Evolutionary conservation across 2,113 vertebrate genomes (phyloP).

Genomic region (Sialia sialis): DNA sequence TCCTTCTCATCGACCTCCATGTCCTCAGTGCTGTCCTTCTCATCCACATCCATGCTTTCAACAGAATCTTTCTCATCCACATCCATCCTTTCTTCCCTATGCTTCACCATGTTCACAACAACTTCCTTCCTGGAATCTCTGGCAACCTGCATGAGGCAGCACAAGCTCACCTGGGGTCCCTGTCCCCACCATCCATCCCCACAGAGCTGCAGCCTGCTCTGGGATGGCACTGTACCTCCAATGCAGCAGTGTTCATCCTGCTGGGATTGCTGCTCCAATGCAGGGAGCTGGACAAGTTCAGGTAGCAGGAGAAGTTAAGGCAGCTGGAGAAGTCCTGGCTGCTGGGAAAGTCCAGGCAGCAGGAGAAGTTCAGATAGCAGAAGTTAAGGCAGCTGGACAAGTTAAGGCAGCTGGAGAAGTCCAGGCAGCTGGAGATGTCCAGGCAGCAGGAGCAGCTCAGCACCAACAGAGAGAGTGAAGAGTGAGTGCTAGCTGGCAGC

Average conservation of each 20-base stretch:
- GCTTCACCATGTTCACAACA: neutral
- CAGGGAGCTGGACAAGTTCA: neutral
- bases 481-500: fast-evolving
- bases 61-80: fast-evolving
- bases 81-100: neutral
- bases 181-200: neutral
- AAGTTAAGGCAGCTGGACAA: too few species aligned
- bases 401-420: too few species aligned
- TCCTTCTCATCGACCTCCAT: too few species aligned
- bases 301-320: neutral
- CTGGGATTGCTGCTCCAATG: neutral
- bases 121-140: fast-evolving
- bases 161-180: neutral
- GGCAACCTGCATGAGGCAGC: neutral
- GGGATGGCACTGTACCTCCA: neutral
- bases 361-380: neutral
- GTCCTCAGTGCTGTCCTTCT: too few species aligned
- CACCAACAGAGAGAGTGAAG: fast-evolving
- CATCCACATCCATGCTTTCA: neutral
- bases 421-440: too few species aligned
- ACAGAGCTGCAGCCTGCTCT: neutral
- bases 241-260: neutral
- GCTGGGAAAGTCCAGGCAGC: neutral
- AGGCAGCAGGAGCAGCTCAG: neutral
- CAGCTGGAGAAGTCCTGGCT: too few species aligned